phyloP scores from a whole-genome alignment of 2,113 vertebrate genomes.

The Ammodytes dubius region DNA sequence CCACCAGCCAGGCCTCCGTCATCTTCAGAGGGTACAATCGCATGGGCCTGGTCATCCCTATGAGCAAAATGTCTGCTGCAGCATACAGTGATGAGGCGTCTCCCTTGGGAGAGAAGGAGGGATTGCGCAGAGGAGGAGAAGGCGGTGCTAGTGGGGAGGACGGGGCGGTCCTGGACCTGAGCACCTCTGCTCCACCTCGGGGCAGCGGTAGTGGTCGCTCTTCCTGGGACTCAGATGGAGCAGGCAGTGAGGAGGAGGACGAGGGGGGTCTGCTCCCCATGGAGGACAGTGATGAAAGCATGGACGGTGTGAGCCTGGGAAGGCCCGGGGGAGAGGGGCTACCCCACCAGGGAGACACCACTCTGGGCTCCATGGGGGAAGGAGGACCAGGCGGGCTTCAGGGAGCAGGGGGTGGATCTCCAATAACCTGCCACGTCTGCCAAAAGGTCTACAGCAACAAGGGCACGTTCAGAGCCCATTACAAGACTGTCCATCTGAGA shows the following conservation, averaged over 20 bases:
- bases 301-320: slow-evolving; percentile 83
- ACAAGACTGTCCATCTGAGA: slow-evolving; percentile 96
- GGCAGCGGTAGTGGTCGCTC: slow-evolving; percentile 85
- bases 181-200: slow-evolving; percentile 83
- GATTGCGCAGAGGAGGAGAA: slow-evolving; percentile 32
- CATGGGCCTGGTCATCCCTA: slow-evolving; percentile 91
- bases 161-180: slow-evolving; percentile 92
- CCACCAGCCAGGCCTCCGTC: slow-evolving; percentile 89
- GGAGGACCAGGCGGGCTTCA: slow-evolving; percentile 68
- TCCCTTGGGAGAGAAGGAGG: slow-evolving; percentile 67
- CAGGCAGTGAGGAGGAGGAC: slow-evolving; percentile 86
- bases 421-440: slow-evolving; percentile 95
- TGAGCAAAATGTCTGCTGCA: slow-evolving; percentile 86
- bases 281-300: slow-evolving; percentile 92
- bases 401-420: slow-evolving; percentile 83
- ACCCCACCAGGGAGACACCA: slow-evolving; percentile 81
- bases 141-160: slow-evolving; percentile 75
- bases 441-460: slow-evolving; percentile 97
- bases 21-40: slow-evolving; percentile 92
- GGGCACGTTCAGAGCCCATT: slow-evolving; percentile 97
- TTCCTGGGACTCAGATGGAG: slow-evolving; percentile 94
- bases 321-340: slow-evolving; percentile 78
- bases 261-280: slow-evolving; percentile 54
- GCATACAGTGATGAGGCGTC: slow-evolving; percentile 75
- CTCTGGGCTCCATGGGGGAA: slow-evolving; percentile 76